Conservation (phyloP, 2,888 invertebrate species). For the Ischnura elegans region DNA sequence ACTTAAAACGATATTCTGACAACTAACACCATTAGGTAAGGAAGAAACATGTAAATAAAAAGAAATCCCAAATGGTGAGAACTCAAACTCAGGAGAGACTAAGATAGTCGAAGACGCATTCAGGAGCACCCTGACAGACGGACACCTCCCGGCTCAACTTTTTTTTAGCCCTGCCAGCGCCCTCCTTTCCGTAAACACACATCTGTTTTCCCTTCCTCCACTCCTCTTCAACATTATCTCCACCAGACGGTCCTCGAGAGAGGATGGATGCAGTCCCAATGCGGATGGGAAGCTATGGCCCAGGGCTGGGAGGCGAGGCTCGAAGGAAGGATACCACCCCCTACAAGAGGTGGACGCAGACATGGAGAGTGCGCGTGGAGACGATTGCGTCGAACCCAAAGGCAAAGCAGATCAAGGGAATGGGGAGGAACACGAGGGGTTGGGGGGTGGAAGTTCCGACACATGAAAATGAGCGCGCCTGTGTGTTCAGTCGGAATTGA, state of each 20-base stretch:
- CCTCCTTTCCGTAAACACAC: background rate
- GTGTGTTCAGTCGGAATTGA: slow-evolving; percentile 12
- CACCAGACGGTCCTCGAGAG: background rate
- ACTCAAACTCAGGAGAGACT: too few relatives aligned
- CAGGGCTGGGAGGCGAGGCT: background rate
- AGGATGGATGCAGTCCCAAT: background rate
- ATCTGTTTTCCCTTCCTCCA: slow-evolving; percentile 27
- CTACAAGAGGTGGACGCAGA: background rate
- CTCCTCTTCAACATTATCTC: slow-evolving; percentile 8
- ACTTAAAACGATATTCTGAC: too few relatives aligned
- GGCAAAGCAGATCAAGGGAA: background rate
- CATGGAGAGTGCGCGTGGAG: background rate
- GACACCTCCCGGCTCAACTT: background rate
- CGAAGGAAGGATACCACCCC: background rate
- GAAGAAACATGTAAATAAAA: too few relatives aligned
- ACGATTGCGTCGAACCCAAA: background rate
- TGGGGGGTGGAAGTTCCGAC: background rate
- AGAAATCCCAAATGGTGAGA: too few relatives aligned
- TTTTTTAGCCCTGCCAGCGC: background rate
- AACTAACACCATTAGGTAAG: too few relatives aligned
- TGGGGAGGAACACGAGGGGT: background rate
- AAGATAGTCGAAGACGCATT: too few relatives aligned
- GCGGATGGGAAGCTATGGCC: background rate
- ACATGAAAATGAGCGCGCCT: background rate
- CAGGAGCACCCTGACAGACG: background rate